Base-by-base conservation (phyloP, 2,888 invertebrate genomes). In the Drosophila parthenogenetica region DNA sequence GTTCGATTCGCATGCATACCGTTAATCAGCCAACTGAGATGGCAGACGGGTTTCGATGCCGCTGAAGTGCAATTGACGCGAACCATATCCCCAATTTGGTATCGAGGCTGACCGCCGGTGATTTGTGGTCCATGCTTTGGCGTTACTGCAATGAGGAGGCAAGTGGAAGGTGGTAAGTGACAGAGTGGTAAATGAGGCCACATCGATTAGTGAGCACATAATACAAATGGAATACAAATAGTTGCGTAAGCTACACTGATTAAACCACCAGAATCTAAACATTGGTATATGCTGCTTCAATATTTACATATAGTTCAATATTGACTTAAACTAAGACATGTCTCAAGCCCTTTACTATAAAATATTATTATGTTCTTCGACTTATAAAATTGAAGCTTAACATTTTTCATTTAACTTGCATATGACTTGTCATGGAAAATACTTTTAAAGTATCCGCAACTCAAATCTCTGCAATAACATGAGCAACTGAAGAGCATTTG, bases 1-100 rank as follows among this genome's bases (percentile, higher is more conserved):
- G 91, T 89, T 2, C 93, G 81, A 35, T 95, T 94, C 35, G 94
- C 95, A 80, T 95, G 96, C 90, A 96, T 95, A 25, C 96, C 96
- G 92, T 97, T 97, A 92, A 97, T 96, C 93, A 96, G 96, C 97
- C 97, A 97, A 79, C 95, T 95, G 61, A 97, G 94, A 89, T 95
- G 94, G 64, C 97, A 96, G 13, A 96, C 96, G 5, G 97, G 97
- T 88, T 96, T 95, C 46, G 97, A 97, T 79, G 95, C 94, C 14
- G 95, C 95, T 39, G 97, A 97, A 5, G 96, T 96, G 93, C 97
- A 97, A 93, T 96, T 97, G 79, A 97, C 96, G 74, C 95, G 94
- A 35, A 97, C 96, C 50, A 94, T 94, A 91, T 97, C 97, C 13
- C 96, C 96, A 72, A 96, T 94, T 92, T 96, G 96, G 93, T 97